Evolutionary conservation across 2,797 vertebrate genomes (phyloP), one percentile per base, ranked within the genome.

Genomic region (Microctenopoma steveboyesi): DNA sequence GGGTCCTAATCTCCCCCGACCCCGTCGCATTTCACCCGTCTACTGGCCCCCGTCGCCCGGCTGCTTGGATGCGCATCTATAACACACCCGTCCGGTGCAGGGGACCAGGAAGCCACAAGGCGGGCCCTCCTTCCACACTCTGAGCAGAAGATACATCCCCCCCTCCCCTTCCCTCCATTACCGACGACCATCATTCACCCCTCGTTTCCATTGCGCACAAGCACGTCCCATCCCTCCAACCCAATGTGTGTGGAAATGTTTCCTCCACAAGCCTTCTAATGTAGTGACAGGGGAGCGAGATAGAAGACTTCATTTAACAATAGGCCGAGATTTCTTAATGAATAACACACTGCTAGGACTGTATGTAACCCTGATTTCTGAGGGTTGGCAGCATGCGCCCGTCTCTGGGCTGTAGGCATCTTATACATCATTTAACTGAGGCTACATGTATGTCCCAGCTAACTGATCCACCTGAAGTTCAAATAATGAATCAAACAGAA

Each of bases 101-200:
- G 83, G 80, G 79, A 85, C 84, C 86, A 92, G 91, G 89, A 93
- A 92, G 88, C 90, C 80, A 82, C 81, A 70, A 88, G 91, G 87
- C 90, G 89, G 90, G 83, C 63, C 83, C 82, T 83, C 76, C 74
- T 10, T 69, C 81, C 55, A 64, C 72, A 69, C 73, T 78, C 77
- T 33, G 50, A 27, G 53, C 76, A 80, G 79, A 86, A 82, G 68
- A 58, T 69, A 56, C 66, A 15, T 47, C 18, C 37, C 25, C 7
- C 40, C 59, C 56, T 71, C 59, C 61, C 35, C 42, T 14, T 22
- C 11, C 39, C 33, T 52, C 56, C 28, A 30, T 25, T 12, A 27
- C 27, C 53, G 12, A 1, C 33, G n/a, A 28, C 35, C 59, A 30
- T 42, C 51, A 22, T 12, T 12, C 35, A 3, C 47, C 54, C 33